Percentiles rank a stretch among this genome's conserved stretches.
phyloP scores from a whole-genome alignment of 2,888 invertebrate species.

The Ochropleura plecta region DNA sequence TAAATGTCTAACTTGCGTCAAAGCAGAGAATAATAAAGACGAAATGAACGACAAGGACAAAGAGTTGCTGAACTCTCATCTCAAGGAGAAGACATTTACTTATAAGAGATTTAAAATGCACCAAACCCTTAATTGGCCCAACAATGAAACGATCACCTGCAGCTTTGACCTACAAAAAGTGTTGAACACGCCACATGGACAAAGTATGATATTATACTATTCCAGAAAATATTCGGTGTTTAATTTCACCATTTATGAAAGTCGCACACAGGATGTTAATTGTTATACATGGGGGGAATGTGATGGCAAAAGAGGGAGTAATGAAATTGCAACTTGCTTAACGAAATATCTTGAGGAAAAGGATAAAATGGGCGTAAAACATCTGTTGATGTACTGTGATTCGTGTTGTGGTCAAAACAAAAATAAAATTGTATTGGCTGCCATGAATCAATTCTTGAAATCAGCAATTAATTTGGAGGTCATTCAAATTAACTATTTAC shows the following conservation, averaged over 20 bases:
- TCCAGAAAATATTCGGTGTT: slow-evolving; percentile 38
- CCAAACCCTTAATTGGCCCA: slow-evolving; percentile 8
- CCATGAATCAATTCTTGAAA: slow-evolving; percentile 26
- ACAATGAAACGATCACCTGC: slow-evolving; percentile 5
- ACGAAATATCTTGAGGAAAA: too few species aligned
- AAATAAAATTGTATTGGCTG: slow-evolving; percentile 42
- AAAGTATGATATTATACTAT: too few species aligned
- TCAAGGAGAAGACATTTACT: slow-evolving; percentile 7
- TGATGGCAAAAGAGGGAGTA: too few species aligned
- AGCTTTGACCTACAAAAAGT: slow-evolving; percentile 5
- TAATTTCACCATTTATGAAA: slow-evolving; percentile 67
- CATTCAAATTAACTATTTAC: too few species aligned
- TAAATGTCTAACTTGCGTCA: too few species aligned
- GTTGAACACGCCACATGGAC: background rate
- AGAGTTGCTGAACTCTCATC: slow-evolving; percentile 7
- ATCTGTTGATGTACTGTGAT: slow-evolving; percentile 56
- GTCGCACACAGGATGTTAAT: slow-evolving; percentile 46
- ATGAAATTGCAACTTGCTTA: too few species aligned
- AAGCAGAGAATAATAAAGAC: too few species aligned
- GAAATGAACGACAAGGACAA: too few species aligned
- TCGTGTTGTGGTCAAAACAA: slow-evolving; percentile 56
- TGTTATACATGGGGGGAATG: too few species aligned
- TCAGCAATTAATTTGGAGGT: slow-evolving; percentile 29
- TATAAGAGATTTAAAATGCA: slow-evolving; percentile 5
- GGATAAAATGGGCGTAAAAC: slow-evolving; percentile 42